Conservation (phyloP, 1,140 invertebrate genomes). For the Muscidifurax raptorellus region DNA sequence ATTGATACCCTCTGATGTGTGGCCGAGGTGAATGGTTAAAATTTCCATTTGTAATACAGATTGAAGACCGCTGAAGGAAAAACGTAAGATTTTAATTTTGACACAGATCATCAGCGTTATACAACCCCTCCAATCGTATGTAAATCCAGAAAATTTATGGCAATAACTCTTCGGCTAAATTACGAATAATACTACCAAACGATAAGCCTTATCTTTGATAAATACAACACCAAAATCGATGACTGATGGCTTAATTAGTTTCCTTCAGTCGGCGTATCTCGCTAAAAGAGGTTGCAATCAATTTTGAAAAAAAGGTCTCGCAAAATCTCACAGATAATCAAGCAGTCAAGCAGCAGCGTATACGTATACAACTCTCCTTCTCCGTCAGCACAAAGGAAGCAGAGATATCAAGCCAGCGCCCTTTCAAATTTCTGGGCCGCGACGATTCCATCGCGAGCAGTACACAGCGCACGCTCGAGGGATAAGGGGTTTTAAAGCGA, state of each 20-base stretch:
- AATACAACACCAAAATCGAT: background rate
- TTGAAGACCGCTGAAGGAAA: too few species aligned
- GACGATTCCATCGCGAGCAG: slow-evolving; percentile 5
- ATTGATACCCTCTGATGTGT: too few species aligned
- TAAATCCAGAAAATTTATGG: background rate
- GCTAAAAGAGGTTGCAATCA: background rate
- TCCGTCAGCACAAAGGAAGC: background rate
- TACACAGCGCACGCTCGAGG: background rate
- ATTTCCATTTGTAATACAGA: too few species aligned
- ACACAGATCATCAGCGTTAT: background rate
- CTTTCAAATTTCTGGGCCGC: background rate
- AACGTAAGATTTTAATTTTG: too few species aligned
- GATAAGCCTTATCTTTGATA: background rate
- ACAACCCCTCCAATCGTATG: too few species aligned
- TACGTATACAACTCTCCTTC: background rate
- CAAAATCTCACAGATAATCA: background rate
- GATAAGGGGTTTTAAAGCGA: background rate
- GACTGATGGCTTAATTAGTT: background rate
- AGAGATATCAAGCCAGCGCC: background rate
- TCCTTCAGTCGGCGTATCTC: background rate
- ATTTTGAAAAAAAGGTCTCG: background rate
- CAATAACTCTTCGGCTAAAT: background rate
- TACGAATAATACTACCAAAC: background rate
- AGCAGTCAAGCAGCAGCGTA: too few species aligned
- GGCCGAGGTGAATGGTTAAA: too few species aligned